Conservation (phyloP, 2,113 vertebrate species). For the Acinonyx jubatus region DNA sequence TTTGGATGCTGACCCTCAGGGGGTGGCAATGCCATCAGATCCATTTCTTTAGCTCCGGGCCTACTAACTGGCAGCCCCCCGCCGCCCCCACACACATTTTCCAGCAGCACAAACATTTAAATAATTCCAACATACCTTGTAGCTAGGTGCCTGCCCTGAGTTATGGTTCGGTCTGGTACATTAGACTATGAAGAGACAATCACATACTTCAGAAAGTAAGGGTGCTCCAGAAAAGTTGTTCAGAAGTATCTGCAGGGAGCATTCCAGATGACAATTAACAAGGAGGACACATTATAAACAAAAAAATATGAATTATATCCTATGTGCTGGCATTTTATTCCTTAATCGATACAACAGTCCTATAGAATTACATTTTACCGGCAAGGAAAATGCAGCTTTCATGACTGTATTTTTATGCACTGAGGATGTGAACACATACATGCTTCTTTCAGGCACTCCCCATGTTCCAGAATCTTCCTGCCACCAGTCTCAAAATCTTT, state of each 20-base stretch:
- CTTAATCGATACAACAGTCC: background rate
- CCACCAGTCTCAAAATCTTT: background rate
- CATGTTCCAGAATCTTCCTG: background rate
- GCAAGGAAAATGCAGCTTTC: background rate
- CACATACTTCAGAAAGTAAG: background rate
- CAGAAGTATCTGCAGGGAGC: background rate
- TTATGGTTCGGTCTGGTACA: background rate
- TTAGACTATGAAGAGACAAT: background rate
- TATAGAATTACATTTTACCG: background rate
- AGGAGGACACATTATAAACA: background rate
- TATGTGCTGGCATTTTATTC: background rate
- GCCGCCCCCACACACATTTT: background rate
- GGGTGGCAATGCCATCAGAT: background rate
- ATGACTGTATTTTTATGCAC: background rate
- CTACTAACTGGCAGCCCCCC: background rate
- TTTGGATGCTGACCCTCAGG: background rate
- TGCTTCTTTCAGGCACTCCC: background rate
- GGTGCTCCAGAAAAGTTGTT: background rate
- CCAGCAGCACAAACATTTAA: background rate
- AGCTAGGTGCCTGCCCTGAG: background rate
- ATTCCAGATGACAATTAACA: constrained; percentile 1
- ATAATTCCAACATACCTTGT: background rate
- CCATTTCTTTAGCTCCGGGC: background rate
- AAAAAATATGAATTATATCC: background rate
- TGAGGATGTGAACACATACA: background rate